phyloP scores from a whole-genome alignment of 2,888 invertebrate genomes.

The Clivina fossor region DNA sequence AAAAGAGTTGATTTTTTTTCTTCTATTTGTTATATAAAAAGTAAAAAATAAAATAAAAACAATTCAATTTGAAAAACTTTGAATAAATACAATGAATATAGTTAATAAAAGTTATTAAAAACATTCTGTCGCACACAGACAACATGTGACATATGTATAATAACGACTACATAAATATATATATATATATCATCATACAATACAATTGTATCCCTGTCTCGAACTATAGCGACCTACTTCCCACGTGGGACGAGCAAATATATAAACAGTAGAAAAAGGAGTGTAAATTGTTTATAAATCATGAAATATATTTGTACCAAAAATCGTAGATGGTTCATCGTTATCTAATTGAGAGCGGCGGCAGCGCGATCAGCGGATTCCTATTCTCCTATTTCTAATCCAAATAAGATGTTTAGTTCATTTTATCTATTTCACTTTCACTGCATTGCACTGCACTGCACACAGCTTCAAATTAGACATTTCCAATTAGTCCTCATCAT shows the following conservation, averaged over 20 bases:
- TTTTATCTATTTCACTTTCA: too few relatives aligned
- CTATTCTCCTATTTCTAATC: too few relatives aligned
- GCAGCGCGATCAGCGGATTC: background rate
- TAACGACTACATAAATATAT: constrained; percentile 31
- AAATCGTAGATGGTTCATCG: constrained; percentile 49
- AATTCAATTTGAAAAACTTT: constrained; percentile 30
- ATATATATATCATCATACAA: constrained; percentile 30
- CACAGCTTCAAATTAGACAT: too few relatives aligned
- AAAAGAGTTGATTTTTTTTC: constrained; percentile 9
- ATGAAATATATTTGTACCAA: constrained; percentile 53
- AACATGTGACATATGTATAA: constrained; percentile 32
- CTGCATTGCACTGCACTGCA: too few relatives aligned
- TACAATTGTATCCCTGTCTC: constrained; percentile 30
- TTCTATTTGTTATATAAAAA: constrained; percentile 24
- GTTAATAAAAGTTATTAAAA: constrained; percentile 28
- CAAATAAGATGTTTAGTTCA: too few relatives aligned
- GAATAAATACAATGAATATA: constrained; percentile 30
- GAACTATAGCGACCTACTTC: constrained; percentile 32
- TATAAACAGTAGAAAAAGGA: constrained; percentile 56
- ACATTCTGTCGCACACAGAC: constrained; percentile 29
- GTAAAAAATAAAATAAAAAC: constrained; percentile 25
- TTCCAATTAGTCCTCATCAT: too few relatives aligned
- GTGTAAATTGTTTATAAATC: constrained; percentile 55
- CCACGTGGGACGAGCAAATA: constrained; percentile 44
- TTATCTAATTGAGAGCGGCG: constrained; percentile 7